Evolutionary conservation across 2,888 invertebrate species (phyloP).

Genomic region (Scaptomyza parva): DNA sequence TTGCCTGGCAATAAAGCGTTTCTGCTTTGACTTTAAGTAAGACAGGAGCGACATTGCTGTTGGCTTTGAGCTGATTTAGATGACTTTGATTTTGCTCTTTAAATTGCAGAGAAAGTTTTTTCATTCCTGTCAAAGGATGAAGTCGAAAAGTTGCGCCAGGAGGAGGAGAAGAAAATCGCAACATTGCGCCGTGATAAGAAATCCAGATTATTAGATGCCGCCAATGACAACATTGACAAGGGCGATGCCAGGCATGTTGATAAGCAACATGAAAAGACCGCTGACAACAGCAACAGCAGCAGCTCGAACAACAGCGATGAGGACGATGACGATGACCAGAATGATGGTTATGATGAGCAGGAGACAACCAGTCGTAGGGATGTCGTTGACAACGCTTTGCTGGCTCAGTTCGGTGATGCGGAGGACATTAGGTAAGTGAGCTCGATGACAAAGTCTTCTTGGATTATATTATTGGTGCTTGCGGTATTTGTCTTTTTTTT

Average conservation of each 20-base stretch:
- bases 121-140: constrained; percentile 97
- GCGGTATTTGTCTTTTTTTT: constrained; percentile 62
- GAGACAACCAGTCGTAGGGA: constrained; percentile 59
- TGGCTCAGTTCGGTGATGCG: constrained; percentile 71
- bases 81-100: constrained; percentile 24
- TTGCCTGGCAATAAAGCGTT: constrained; percentile 15
- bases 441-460: constrained; percentile 43
- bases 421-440: constrained; percentile 82
- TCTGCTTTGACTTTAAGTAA: not conserved
- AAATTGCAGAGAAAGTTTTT: constrained; percentile 92
- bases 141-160: constrained; percentile 96
- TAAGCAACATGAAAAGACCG: constrained; percentile 57
- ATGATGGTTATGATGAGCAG: constrained; percentile 47
- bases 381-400: constrained; percentile 68
- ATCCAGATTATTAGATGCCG: constrained; percentile 82
- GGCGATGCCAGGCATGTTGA: constrained; percentile 70
- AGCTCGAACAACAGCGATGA: constrained; percentile 51
- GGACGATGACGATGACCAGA: constrained; percentile 47
- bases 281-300: constrained; percentile 59
- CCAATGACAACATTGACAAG: constrained; percentile 81
- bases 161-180: constrained; percentile 96
- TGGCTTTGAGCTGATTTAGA: constrained; percentile 31
- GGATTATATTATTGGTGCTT: constrained; percentile 58
- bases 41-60: constrained; percentile 10
- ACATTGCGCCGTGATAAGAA: constrained; percentile 85